A percentile compares a stretch with the other conserved stretches of the same genome.
phyloP scores from a whole-genome alignment of 2,888 invertebrate species.

The Tipula confusa region DNA sequence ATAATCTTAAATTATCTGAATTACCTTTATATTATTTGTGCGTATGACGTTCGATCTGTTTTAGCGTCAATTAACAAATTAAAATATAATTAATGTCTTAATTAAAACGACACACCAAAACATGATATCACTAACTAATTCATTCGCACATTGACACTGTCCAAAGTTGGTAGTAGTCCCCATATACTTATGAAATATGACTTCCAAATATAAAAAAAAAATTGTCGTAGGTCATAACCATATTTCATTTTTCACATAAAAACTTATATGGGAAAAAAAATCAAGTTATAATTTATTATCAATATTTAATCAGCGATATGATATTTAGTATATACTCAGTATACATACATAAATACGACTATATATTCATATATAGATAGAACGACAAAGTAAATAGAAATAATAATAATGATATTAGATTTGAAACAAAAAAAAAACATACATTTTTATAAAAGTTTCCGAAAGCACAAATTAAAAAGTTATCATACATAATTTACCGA shows the following conservation, averaged over 20 bases:
- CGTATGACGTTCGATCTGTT: not conserved
- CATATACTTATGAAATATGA: not conserved
- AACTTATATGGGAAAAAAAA: not conserved
- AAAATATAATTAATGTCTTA: slow-evolving; percentile 3
- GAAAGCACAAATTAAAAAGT: not conserved
- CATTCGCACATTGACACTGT: not conserved
- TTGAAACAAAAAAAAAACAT: not conserved
- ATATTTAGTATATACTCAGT: not conserved
- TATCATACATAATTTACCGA: not conserved
- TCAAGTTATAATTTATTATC: not conserved
- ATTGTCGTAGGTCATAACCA: slow-evolving; percentile 17
- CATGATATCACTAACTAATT: not conserved
- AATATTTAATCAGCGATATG: slow-evolving; percentile 25
- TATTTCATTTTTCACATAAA: slow-evolving; percentile 8
- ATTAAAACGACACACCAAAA: not conserved
- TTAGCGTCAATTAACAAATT: not conserved
- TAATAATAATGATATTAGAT: not conserved
- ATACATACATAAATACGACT: not conserved
- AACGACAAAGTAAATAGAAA: too few species aligned
- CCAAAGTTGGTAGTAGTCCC: not conserved
- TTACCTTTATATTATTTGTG: not conserved
- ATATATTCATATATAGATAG: not conserved
- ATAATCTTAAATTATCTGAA: too few species aligned
- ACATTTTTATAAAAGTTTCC: not conserved
- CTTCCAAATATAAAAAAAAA: not conserved